Percentiles rank a stretch among this genome's conserved stretches.
Evolutionary conservation across 2,888 invertebrate genomes (phyloP).

Genomic region (Hirtodrosophila histrioides): DNA sequence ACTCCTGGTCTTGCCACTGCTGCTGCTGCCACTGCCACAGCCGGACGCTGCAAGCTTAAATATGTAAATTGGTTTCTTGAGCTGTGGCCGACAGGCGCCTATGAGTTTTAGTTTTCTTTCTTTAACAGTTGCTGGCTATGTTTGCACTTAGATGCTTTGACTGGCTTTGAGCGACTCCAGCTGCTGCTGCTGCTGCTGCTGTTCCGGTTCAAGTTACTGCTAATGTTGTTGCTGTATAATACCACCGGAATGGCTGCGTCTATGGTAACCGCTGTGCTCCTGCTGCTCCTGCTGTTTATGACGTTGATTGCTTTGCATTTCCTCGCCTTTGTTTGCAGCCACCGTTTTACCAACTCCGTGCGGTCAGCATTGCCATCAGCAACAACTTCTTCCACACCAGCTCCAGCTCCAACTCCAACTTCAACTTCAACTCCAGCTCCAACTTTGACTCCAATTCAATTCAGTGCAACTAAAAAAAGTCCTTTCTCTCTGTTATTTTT

Average conservation of each 20-base stretch:
- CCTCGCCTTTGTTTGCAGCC: conserved; percentile 56
- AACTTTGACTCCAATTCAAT: no score
- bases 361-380: conserved; percentile 32
- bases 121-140: conserved; percentile 17
- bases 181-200: conserved; percentile 3
- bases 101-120: conserved; percentile 32
- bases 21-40: background rate
- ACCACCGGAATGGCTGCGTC: conserved; percentile 28
- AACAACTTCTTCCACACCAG: background rate
- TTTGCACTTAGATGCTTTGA: conserved; percentile 37
- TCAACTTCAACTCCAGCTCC: background rate
- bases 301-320: conserved; percentile 76
- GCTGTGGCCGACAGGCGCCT: conserved; percentile 24
- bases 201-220: background rate
- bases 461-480: conserved; percentile 8
- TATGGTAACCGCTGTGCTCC: conserved; percentile 13
- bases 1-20: background rate
- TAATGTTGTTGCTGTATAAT: conserved; percentile 17
- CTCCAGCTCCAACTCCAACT: conserved; percentile 15
- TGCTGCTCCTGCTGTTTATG: conserved; percentile 58
- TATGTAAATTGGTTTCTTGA: conserved; percentile 73
- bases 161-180: conserved; percentile 16
- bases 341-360: conserved; percentile 10
- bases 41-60: conserved; percentile 56
- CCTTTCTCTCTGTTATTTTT: conserved; percentile 4